phyloP scores from a whole-genome alignment of 2,113 vertebrate species.

The Bubo blakistoni region DNA sequence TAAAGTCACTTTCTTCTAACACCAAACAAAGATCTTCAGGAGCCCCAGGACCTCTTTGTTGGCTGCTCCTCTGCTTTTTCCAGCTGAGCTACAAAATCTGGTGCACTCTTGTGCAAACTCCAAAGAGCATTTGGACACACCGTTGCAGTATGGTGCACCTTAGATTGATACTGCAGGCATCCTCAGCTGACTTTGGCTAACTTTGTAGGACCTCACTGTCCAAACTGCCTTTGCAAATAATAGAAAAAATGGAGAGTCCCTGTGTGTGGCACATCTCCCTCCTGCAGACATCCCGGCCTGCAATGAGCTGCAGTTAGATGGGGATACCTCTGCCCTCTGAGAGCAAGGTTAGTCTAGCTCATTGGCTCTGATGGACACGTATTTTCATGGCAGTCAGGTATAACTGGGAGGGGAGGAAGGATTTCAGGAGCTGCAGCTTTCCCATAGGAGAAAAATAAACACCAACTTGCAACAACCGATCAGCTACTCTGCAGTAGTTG shows the following conservation, averaged over 20 bases:
- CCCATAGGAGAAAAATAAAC: background rate
- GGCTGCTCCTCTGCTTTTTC: background rate
- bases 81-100: background rate
- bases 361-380: background rate
- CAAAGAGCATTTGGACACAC: background rate
- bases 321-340: background rate
- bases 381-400: background rate
- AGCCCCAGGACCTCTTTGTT: background rate
- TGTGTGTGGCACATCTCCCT: background rate
- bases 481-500: background rate
- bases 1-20: background rate
- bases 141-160: background rate
- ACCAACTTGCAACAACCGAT: background rate
- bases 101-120: accelerated
- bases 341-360: background rate
- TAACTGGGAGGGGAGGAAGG: background rate
- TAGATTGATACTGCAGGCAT: background rate
- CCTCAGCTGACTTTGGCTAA: background rate
- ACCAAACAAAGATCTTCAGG: background rate
- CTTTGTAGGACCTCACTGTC: background rate
- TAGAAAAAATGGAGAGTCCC: background rate
- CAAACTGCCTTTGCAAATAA: background rate
- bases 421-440: background rate
- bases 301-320: background rate
- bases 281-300: background rate